A percentile compares a stretch with the other conserved stretches of the same genome.
Evolutionary conservation across 2,797 vertebrate species (phyloP).

Genomic region (Gorsachius magnificus): DNA sequence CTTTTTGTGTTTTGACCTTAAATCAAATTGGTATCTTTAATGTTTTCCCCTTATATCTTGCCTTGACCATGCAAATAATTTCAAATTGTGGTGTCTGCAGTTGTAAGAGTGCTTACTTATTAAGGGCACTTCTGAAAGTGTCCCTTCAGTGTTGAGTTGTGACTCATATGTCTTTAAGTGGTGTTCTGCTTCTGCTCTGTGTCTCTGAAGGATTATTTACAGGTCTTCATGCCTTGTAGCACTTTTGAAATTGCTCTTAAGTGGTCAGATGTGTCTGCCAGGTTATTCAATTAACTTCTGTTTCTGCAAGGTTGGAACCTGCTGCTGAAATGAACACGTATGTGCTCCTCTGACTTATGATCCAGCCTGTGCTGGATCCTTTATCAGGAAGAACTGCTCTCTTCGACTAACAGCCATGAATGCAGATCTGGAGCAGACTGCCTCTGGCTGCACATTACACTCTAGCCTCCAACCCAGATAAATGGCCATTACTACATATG

Average conservation of each 20-base stretch:
- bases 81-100: background rate
- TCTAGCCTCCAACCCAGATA: background rate
- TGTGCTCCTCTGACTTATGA: background rate
- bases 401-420: background rate
- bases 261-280: background rate
- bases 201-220: background rate
- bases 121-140: background rate
- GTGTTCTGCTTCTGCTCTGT: background rate
- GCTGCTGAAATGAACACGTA: background rate
- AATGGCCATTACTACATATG: background rate
- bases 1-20: background rate
- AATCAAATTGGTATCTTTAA: background rate
- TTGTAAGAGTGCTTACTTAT: background rate
- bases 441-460: background rate
- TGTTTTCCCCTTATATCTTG: background rate
- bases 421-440: background rate
- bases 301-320: background rate
- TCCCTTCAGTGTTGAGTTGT: background rate
- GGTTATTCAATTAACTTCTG: background rate
- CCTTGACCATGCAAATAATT: background rate
- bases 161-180: background rate
- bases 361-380: background rate
- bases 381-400: background rate
- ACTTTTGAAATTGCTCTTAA: slow-evolving; percentile 9
- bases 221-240: background rate